Evolutionary conservation across 30 jellyfish, hydroid and myxozoan species (phyloP), one percentile per base, ranked within the genome.

Genomic region (Pseudorhiza aurosa): DNA sequence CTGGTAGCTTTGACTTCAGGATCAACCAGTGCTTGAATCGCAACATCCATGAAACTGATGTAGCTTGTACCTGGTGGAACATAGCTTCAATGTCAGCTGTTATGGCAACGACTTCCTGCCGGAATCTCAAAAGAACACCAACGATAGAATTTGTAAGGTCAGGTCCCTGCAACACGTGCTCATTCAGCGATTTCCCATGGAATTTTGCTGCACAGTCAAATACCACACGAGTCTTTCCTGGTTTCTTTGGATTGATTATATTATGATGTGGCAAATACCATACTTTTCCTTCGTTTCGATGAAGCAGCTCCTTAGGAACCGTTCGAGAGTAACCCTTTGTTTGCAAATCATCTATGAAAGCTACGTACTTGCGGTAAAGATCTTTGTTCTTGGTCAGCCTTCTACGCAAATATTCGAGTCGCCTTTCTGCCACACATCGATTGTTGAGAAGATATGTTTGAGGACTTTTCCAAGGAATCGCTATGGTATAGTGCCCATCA

Each of bases 201-300:
- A 67, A 87, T 72, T 33, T 68, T 27, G 95, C 94, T 2, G 60
- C 60, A 14, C 60, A 46, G 19, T 46, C 12, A 46, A 46, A 46
- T 12, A 46, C 15, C 60, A 86, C 87, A 18, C 96, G 73, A 15
- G 50, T 67, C 49, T 86, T 86, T 11, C 44, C 69, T 0, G 95
- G 96, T 49, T 87, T 87, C 81, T 79, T 72, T 44, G 85, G 94
- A 37, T 67, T 62, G 80, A 43, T 37, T 25, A 87, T 89, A 21
- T 53, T 67, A 53, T 83, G 96, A 40, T 87, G 96, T 0, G 94
- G 96, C 31, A 87, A 44, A 69, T 77, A 87, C 96, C 96, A 46
- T 14, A 14, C 60, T 12, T 46, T 46, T 22, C 19, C 60, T 4
- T 12, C 6, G 15, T 46, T 27, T 46, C 19, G 19, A 46, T 14